Percentiles rank a stretch among this genome's conserved stretches.
These are phyloP conservation scores for Hipparchia sbordonii DNA, from an alignment of 2,888 invertebrate species.

Conservation along the genomic window DNA sequence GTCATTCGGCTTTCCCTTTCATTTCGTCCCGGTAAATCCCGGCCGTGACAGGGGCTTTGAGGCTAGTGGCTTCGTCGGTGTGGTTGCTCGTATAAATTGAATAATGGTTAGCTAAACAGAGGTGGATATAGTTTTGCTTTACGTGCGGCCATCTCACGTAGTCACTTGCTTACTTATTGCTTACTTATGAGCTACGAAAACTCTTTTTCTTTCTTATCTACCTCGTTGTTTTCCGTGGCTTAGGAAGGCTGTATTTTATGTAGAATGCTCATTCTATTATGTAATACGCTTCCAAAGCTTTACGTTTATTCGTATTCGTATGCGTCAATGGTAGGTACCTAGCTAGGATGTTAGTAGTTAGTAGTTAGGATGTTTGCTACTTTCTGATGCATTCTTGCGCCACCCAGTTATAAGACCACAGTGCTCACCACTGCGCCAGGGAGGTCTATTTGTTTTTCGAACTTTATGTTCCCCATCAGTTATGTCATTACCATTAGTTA, in stretches of 20 bases:
- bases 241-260: not conserved
- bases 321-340: too few relatives aligned
- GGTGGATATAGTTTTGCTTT: slow-evolving; percentile 72
- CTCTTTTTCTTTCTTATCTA: slow-evolving; percentile 24
- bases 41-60: slow-evolving; percentile 53
- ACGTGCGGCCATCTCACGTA: slow-evolving; percentile 52
- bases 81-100: slow-evolving; percentile 65
- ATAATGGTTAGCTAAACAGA: slow-evolving; percentile 71
- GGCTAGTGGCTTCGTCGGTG: slow-evolving; percentile 38
- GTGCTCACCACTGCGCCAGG: too few relatives aligned
- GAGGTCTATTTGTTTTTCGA: too few relatives aligned
- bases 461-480: too few relatives aligned
- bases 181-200: slow-evolving; percentile 38
- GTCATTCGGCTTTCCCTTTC: slow-evolving; percentile 33
- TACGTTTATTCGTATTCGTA: too few relatives aligned
- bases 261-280: too few relatives aligned
- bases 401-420: too few relatives aligned
- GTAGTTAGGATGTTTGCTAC: too few relatives aligned
- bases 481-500: too few relatives aligned
- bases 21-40: slow-evolving; percentile 44
- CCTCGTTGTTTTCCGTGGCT: not conserved
- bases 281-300: too few relatives aligned
- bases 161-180: slow-evolving; percentile 38
- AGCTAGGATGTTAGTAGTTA: too few relatives aligned
- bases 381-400: too few relatives aligned